A percentile compares a stretch with the other conserved stretches of the same genome.
These are phyloP conservation scores for Pipra filicauda DNA, from an alignment of 2,113 vertebrate species.

Conservation along the genomic window DNA sequence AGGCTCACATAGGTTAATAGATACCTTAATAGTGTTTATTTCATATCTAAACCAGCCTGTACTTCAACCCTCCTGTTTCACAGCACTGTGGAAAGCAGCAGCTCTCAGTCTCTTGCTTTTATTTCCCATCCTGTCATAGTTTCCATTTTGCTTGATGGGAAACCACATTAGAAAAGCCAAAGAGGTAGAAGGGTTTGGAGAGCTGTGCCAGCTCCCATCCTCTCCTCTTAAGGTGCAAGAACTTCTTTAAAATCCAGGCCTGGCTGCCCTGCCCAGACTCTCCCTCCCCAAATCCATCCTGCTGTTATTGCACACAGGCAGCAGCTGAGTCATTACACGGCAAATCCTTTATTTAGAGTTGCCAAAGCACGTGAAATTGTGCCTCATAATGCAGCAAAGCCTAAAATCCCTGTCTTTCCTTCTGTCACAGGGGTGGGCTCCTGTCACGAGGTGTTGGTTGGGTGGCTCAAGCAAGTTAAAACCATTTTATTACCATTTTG, in stretches of 20 bases:
- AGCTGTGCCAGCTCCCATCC: not conserved
- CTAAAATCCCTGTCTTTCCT: not conserved
- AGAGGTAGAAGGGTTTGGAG: not conserved
- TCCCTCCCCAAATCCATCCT: not conserved
- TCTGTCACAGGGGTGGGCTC: not conserved
- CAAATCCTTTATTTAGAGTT: not conserved
- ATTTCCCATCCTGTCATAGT: not conserved
- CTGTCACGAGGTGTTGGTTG: fast-evolving
- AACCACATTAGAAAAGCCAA: not conserved
- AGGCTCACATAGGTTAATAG: constrained; percentile 29
- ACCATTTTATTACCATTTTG: not conserved
- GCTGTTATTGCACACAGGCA: not conserved
- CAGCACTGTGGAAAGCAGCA: not conserved
- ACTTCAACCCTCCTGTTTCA: not conserved
- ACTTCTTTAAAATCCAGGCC: not conserved
- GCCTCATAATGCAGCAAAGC: not conserved
- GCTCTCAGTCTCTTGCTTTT: not conserved
- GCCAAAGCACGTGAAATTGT: not conserved
- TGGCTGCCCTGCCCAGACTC: not conserved
- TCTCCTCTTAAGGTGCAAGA: not conserved
- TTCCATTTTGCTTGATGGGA: not conserved
- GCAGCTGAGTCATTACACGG: not conserved
- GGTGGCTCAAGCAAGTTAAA: not conserved
- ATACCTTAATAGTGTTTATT: not conserved
- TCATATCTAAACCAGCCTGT: not conserved